phyloP scores from a whole-genome alignment of 2,797 vertebrate species.

The Fundulus diaphanus region DNA sequence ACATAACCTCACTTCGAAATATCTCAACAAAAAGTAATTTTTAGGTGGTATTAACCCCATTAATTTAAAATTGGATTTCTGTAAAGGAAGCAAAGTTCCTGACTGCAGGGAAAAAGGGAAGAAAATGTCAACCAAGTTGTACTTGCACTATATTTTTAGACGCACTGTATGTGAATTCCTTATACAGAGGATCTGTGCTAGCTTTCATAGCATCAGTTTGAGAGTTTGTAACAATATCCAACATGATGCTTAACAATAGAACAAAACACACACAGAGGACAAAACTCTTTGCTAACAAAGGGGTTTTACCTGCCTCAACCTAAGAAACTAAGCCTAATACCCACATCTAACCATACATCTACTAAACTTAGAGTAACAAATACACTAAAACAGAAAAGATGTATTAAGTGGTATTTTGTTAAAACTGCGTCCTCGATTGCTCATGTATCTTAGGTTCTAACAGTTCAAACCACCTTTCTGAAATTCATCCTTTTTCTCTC shows the following conservation, averaged over 20 bases:
- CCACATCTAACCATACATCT: not conserved
- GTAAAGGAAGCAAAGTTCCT: not conserved
- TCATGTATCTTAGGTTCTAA: not conserved
- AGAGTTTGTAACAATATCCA: not conserved
- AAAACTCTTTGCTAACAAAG: not conserved
- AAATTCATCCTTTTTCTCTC: not conserved
- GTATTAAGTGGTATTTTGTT: not conserved
- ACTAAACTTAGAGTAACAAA: not conserved
- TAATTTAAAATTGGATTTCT: not conserved
- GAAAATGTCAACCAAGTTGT: not conserved
- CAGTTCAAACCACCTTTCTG: conserved; percentile 3
- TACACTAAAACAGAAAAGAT: not conserved
- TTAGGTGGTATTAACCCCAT: not conserved
- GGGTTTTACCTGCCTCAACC: not conserved
- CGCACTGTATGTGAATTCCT: not conserved
- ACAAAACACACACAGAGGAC: not conserved
- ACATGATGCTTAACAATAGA: not conserved
- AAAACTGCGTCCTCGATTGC: not conserved
- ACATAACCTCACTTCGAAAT: not conserved
- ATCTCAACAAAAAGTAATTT: not conserved
- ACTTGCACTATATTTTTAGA: not conserved
- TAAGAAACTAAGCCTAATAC: not conserved
- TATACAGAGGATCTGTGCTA: too few species aligned
- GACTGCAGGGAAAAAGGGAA: not conserved
- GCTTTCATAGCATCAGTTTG: not conserved